These are phyloP conservation scores for Athene noctua DNA, from an alignment of 2,113 vertebrate species.

Conservation along the genomic window DNA sequence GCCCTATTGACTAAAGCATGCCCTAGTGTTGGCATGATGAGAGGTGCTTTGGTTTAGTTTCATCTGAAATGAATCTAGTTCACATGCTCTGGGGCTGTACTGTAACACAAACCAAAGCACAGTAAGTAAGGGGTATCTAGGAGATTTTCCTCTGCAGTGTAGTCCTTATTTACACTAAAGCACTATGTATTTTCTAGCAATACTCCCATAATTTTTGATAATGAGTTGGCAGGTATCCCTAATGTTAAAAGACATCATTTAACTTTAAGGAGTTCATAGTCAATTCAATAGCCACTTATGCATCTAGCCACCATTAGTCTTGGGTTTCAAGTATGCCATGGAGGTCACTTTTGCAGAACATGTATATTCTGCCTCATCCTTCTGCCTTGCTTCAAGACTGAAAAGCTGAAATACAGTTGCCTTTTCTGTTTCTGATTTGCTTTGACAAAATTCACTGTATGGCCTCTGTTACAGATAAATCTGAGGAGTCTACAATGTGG, in stretches of 20 bases:
- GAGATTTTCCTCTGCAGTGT: background rate
- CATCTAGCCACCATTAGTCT: background rate
- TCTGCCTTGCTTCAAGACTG: background rate
- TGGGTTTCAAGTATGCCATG: background rate
- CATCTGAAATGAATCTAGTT: background rate
- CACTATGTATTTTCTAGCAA: background rate
- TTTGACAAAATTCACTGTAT: background rate
- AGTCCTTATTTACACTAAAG: background rate
- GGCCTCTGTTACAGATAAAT: background rate
- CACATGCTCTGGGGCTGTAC: background rate
- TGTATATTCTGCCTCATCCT: background rate
- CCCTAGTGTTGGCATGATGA: background rate
- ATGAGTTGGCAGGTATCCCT: background rate
- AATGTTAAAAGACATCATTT: background rate
- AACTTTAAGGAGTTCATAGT: background rate
- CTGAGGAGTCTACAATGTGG: background rate
- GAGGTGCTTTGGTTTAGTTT: background rate
- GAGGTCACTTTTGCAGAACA: background rate
- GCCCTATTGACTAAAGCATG: background rate
- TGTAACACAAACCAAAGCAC: background rate
- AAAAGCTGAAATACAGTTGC: background rate
- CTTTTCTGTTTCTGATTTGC: background rate
- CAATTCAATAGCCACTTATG: background rate
- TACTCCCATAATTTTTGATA: background rate
- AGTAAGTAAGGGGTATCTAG: background rate